phyloP scores from a whole-genome alignment of 2,113 vertebrate genomes.

The Tenebrosternarchus preto region DNA sequence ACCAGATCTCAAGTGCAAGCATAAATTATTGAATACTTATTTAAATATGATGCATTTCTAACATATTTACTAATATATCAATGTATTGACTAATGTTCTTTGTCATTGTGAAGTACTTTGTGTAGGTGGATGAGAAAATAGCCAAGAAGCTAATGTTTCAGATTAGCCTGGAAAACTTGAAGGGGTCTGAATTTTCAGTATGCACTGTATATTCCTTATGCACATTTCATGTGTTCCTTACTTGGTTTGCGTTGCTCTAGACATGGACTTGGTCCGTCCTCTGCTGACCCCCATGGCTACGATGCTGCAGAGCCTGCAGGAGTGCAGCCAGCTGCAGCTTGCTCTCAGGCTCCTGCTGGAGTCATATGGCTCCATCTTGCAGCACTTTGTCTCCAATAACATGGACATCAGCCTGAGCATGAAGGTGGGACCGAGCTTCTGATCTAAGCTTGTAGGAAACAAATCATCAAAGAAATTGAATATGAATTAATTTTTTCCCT shows the following conservation, averaged over 20 bases:
- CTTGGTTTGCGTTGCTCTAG: not conserved
- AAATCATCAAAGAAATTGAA: too few species aligned
- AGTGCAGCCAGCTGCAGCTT: slow-evolving; percentile 89
- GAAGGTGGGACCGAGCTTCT: not conserved
- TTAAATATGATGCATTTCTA: too few species aligned
- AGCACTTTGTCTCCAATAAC: slow-evolving; percentile 80
- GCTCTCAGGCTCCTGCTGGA: slow-evolving; percentile 78
- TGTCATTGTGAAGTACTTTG: too few species aligned
- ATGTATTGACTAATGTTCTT: too few species aligned
- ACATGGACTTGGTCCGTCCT: slow-evolving; percentile 74
- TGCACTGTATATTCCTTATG: too few species aligned
- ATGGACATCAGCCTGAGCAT: slow-evolving; percentile 74
- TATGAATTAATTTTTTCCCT: not conserved
- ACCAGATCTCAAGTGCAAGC: too few species aligned
- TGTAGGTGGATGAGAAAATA: too few species aligned
- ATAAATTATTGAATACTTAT: too few species aligned
- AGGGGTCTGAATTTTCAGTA: too few species aligned
- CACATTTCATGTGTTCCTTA: not conserved
- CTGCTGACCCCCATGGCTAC: slow-evolving; percentile 73
- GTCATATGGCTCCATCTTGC: slow-evolving; percentile 82
- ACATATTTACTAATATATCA: too few species aligned
- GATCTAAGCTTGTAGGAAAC: not conserved
- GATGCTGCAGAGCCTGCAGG: slow-evolving; percentile 85
- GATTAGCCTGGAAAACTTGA: too few species aligned
- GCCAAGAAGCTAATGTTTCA: too few species aligned